Conservation (phyloP, 2,797 vertebrate genomes). For the Champsocephalus gunnari region DNA sequence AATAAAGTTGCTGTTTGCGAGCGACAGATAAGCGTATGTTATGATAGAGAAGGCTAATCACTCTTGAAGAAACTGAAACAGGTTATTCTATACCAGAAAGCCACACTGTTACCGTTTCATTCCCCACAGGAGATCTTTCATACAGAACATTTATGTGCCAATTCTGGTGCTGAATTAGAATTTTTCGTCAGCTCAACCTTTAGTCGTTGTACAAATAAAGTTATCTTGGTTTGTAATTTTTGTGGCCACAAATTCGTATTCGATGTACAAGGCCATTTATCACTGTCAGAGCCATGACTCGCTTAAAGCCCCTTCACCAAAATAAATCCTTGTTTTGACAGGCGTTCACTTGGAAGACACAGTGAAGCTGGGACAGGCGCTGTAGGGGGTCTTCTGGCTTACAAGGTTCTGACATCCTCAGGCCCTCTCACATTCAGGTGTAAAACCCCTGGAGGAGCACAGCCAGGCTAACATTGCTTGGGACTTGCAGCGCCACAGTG, state of each 20-base stretch:
- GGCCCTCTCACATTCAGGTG: constrained; percentile 81
- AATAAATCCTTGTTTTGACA: constrained; percentile 93
- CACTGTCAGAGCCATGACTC: constrained; percentile 88
- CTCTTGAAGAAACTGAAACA: constrained; percentile 62
- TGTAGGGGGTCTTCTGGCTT: constrained; percentile 78
- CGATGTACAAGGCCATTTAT: constrained; percentile 92
- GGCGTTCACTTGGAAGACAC: constrained; percentile 86
- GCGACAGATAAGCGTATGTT: constrained; percentile 72
- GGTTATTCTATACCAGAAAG: constrained; percentile 60
- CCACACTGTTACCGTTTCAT: constrained; percentile 65
- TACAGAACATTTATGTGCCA: constrained; percentile 47
- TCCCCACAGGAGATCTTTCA: constrained; percentile 42
- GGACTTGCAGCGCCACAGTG: constrained; percentile 74
- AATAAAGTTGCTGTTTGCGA: constrained; percentile 73
- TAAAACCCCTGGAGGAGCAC: constrained; percentile 70
- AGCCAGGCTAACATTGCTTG: constrained; percentile 66
- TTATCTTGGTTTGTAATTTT: constrained; percentile 82
- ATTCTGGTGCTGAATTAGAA: constrained; percentile 57
- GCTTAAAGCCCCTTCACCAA: constrained; percentile 74
- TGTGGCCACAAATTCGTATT: constrained; percentile 84
- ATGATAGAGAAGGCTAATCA: constrained; percentile 56
- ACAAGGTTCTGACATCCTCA: constrained; percentile 69
- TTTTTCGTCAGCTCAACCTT: constrained; percentile 51
- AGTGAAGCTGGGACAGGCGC: constrained; percentile 77
- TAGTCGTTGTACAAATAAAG: constrained; percentile 67